Conservation (phyloP, 2,113 vertebrate genomes). For the Fulica atra region DNA sequence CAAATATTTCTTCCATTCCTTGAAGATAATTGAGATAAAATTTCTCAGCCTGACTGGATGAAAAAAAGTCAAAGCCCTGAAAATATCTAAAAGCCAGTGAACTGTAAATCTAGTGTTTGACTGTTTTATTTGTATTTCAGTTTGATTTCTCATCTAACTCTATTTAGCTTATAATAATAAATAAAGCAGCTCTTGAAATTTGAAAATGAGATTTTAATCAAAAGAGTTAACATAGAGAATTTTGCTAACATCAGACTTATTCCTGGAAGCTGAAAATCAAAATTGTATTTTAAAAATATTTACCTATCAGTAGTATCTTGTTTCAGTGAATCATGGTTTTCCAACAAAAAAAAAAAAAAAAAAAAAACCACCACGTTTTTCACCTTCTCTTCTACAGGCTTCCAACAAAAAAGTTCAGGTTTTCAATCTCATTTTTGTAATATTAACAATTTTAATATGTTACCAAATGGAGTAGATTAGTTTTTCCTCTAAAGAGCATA, state of each 20-base stretch:
- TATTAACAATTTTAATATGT: conserved; percentile 45
- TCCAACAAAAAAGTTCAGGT: not conserved
- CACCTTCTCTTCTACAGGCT: not conserved
- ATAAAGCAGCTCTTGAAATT: not conserved
- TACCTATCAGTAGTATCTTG: not conserved
- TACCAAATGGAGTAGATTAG: conserved; percentile 64
- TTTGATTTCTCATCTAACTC: not conserved
- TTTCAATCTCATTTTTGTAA: conserved; percentile 29
- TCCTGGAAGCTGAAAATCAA: not conserved
- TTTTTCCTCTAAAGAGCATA: conserved; percentile 63
- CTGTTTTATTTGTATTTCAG: not conserved
- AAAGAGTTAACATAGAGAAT: not conserved
- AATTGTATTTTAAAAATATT: not conserved
- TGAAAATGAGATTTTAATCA: not conserved
- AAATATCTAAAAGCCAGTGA: not conserved
- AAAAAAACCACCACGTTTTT: not conserved
- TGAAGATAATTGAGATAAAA: not conserved
- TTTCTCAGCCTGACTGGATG: not conserved
- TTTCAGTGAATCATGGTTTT: not conserved
- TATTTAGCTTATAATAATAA: not conserved
- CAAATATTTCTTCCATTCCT: not conserved
- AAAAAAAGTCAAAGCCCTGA: not conserved
- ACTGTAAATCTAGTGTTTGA: not conserved
- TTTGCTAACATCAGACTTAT: not conserved
- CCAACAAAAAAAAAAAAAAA: not conserved